phyloP scores from a whole-genome alignment of 2,113 vertebrate species.

The Brienomyrus longianalis region DNA sequence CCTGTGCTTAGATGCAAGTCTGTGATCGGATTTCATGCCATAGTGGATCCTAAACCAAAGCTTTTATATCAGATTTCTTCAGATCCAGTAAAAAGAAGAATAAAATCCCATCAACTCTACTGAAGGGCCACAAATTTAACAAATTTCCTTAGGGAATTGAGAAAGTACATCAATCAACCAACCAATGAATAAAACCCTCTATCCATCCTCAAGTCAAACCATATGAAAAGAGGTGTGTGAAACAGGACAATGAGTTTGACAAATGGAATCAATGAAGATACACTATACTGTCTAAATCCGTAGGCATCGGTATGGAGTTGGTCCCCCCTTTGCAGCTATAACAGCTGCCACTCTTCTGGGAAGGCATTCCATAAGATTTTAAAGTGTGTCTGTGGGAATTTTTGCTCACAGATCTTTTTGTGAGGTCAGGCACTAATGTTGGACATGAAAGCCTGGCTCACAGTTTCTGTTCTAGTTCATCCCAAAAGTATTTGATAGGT shows the following conservation, averaged over 20 bases:
- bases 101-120: neutral
- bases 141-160: neutral
- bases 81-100: neutral
- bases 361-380: neutral
- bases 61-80: neutral
- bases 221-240: neutral
- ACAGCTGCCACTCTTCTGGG: neutral
- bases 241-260: neutral
- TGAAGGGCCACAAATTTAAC: neutral
- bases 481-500: neutral
- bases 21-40: neutral
- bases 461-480: neutral
- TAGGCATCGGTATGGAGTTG: no score
- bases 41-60: neutral
- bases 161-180: neutral
- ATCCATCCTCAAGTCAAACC: neutral
- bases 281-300: neutral
- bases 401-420: neutral
- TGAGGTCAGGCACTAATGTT: neutral
- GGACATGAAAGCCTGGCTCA: neutral
- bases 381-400: no score
- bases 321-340: neutral
- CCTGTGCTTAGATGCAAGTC: neutral
- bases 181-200: neutral
- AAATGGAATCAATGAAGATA: neutral